These are phyloP conservation scores for Schrankia costaestrigalis DNA, from an alignment of 2,888 invertebrate genomes.

Conservation along the genomic window DNA sequence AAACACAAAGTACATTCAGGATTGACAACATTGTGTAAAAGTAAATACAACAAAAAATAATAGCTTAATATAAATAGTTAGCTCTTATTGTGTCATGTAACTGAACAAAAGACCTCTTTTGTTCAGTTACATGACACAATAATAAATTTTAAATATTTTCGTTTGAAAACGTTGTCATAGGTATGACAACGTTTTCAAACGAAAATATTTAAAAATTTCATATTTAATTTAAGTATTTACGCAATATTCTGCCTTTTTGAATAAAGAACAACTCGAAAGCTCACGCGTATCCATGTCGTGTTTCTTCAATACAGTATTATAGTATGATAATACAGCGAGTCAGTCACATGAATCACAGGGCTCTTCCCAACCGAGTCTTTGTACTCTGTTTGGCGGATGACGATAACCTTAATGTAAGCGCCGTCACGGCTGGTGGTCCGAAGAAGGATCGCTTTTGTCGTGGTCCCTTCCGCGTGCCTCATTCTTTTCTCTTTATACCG, in stretches of 20 bases:
- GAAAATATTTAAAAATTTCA: conserved; percentile 11
- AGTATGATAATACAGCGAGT: conserved; percentile 61
- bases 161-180: too few species aligned
- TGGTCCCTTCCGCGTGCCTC: conserved; percentile 69
- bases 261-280: conserved; percentile 37
- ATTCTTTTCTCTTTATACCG: conserved; percentile 77
- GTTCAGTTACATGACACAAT: too few species aligned
- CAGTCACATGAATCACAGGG: conserved; percentile 71
- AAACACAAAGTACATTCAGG: too few species aligned
- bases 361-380: conserved; percentile 66
- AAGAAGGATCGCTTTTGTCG: conserved; percentile 78
- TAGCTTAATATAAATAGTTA: too few species aligned
- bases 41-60: too few species aligned
- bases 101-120: too few species aligned
- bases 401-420: conserved; percentile 81
- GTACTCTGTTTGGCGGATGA: conserved; percentile 77
- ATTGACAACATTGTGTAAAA: too few species aligned
- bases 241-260: conserved; percentile 33
- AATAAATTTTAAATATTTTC: too few species aligned
- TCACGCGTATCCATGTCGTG: conserved; percentile 41
- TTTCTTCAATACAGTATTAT: conserved; percentile 61
- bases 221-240: conserved; percentile 23
- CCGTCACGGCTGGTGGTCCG: conserved; percentile 76
- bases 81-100: too few species aligned
- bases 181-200: too few species aligned